Base-by-base conservation (phyloP, 2,797 vertebrate species). In the Myotis pilosus region DNA sequence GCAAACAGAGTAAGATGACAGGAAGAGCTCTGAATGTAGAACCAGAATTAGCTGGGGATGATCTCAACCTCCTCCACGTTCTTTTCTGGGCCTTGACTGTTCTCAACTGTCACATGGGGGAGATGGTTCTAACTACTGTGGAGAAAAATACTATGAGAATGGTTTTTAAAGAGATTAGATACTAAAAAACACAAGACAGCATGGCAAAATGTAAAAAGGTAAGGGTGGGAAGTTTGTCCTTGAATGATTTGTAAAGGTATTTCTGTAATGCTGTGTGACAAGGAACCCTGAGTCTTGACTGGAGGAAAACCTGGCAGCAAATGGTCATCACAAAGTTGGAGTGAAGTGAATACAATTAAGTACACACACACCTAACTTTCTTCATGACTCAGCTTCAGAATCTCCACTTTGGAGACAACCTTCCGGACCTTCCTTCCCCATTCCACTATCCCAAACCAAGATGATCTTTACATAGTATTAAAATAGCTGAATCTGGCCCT, bases 141-240 rank as follows among this genome's bases (percentile, higher is more conserved):
- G 60, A 33, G 74, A 68, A 80, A 89, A 89, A 89, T 33, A 85
- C n/a, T 53, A 30, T 7, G 15, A 90, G 68, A 89, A 75, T 20
- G 28, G 28, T 89, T 66, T 66, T 92, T 86, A 86, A 81, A 81
- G 33, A 90, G 41, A 69, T 62, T 81, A 69, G 68, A 60, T 82
- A 81, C 91, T 55, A 68, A 33, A 66, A 66, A 8, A 66, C n/a
- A 66, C 62, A 66, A 64, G 30, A n/a, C 62, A 33, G 62, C 62
- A n/a, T n/a, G n/a, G 64, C 64, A 36, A 66, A 66, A 33, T 33
- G 64, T 10, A 33, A 33, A 66, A 66, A 66, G 64, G 64, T 19
- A 33, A 66, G 64, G 20, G n/a, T 66, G 64, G 64, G 64, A 20
- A 66, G 19, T 36, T 10, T 36, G 64, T 66, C n/a, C 64, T 9